Evolutionary conservation across 1,140 invertebrate genomes (phyloP).

Genomic region (Wiebesia pumilae): DNA sequence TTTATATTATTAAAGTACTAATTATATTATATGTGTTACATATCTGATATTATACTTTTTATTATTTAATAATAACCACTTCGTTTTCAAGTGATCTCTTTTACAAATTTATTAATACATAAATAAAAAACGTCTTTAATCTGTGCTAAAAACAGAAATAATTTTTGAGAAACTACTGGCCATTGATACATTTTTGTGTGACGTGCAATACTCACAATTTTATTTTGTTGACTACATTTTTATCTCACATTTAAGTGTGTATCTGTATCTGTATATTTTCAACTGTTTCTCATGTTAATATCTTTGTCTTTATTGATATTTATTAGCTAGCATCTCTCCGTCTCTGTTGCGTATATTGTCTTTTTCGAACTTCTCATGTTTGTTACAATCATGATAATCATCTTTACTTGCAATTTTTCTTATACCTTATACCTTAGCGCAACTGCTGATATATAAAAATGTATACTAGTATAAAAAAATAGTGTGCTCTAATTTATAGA

Average conservation of each 20-base stretch:
- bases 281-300: slow-evolving; percentile 57
- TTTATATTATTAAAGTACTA: too few species aligned
- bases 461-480: neutral
- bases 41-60: too few species aligned
- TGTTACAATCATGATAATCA: slow-evolving; percentile 56
- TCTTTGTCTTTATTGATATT: slow-evolving; percentile 50
- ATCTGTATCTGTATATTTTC: slow-evolving; percentile 59
- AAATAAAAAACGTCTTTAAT: slow-evolving; percentile 12
- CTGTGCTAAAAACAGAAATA: neutral
- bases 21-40: too few species aligned
- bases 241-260: slow-evolving; percentile 27
- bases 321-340: neutral
- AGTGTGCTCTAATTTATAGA: neutral
- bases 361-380: slow-evolving; percentile 54
- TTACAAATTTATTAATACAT: too few species aligned
- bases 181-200: neutral
- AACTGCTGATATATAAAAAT: slow-evolving; percentile 15
- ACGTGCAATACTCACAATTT: slow-evolving; percentile 7
- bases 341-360: slow-evolving; percentile 51
- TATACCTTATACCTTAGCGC: slow-evolving; percentile 55
- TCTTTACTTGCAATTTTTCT: slow-evolving; percentile 59
- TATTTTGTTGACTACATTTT: slow-evolving; percentile 8
- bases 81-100: too few species aligned
- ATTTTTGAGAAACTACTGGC: neutral
- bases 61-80: too few species aligned